Evolutionary conservation across 2,888 invertebrate species (phyloP).

Genomic region (Ormia ochracea): DNA sequence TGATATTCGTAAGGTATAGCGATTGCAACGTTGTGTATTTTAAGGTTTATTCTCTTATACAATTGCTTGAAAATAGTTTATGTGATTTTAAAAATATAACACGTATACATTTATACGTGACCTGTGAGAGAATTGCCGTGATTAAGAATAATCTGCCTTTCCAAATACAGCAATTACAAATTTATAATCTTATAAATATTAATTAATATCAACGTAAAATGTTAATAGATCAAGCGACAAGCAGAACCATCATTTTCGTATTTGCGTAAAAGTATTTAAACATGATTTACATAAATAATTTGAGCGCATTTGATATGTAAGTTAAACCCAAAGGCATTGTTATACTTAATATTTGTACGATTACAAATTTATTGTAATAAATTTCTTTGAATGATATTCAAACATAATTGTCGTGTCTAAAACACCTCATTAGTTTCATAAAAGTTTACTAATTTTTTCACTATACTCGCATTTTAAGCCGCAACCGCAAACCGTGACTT

Average conservation of each 20-base stretch:
- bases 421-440: slow-evolving; percentile 38
- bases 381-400: slow-evolving; percentile 10
- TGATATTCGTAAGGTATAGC: too few species aligned
- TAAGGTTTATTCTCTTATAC: too few species aligned
- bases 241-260: background rate
- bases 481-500: slow-evolving; percentile 52
- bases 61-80: too few species aligned
- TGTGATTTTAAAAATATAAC: too few species aligned
- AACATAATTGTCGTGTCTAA: background rate
- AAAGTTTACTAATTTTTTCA: slow-evolving; percentile 21
- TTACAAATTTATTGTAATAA: background rate
- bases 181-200: slow-evolving; percentile 5
- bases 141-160: too few species aligned
- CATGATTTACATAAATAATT: background rate
- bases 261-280: background rate
- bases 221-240: background rate
- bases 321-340: too few species aligned
- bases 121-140: too few species aligned
- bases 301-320: too few species aligned
- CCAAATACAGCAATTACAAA: background rate
- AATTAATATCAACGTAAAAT: background rate
- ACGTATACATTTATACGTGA: too few species aligned
- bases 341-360: too few species aligned
- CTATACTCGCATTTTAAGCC: slow-evolving; percentile 7
- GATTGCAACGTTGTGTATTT: too few species aligned